These are phyloP conservation scores for Brevimyrus niger DNA, from an alignment of 2,113 vertebrate species.

Conservation along the genomic window DNA sequence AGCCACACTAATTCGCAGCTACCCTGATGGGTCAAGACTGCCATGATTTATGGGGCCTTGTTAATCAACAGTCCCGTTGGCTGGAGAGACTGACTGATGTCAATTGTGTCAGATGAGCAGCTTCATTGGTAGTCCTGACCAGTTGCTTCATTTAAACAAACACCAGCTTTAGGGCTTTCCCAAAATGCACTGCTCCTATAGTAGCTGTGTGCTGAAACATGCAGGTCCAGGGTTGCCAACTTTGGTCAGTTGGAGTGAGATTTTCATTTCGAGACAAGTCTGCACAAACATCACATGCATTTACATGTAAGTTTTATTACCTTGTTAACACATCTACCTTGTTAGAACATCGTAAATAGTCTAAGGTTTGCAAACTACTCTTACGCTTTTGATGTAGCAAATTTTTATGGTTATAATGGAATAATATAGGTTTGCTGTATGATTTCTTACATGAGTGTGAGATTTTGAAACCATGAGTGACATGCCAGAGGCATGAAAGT, in stretches of 20 bases:
- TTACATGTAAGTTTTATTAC: background rate
- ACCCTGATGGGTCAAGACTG: background rate
- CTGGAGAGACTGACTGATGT: slow-evolving; percentile 6
- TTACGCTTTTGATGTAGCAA: background rate
- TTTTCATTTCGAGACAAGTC: background rate
- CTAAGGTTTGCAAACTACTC: background rate
- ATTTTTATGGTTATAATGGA: background rate
- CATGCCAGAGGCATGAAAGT: background rate
- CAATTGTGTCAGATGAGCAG: background rate
- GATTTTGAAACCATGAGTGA: background rate
- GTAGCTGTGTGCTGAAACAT: background rate
- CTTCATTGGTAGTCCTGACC: background rate
- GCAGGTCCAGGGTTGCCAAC: background rate
- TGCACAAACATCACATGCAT: background rate
- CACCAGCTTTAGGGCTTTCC: background rate
- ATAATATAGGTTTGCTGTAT: background rate
- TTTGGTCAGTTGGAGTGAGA: background rate
- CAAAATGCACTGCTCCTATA: background rate
- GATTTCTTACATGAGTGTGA: background rate
- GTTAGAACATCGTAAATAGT: background rate
- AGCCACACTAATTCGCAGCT: slow-evolving; percentile 30
- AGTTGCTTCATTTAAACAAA: slow-evolving; percentile 6
- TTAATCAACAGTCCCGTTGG: background rate
- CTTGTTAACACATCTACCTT: background rate
- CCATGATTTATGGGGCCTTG: background rate